Evolutionary conservation across 1,140 invertebrate species (phyloP).

Genomic region (Asbolus verrucosus): DNA sequence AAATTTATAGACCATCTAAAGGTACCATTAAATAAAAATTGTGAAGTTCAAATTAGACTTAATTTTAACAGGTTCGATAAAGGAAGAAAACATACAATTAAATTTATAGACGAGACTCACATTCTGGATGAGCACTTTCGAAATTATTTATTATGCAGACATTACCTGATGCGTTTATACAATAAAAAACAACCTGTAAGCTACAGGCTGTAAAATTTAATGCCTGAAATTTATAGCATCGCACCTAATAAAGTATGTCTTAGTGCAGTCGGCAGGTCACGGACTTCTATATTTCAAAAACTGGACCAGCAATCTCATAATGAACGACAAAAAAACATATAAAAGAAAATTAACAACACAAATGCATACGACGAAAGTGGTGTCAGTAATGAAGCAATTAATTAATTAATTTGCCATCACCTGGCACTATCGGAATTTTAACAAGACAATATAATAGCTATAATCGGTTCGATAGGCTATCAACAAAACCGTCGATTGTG

Average conservation of each 20-base stretch:
- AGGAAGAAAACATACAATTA: slow-evolving; percentile 47
- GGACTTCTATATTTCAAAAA: slow-evolving; percentile 46
- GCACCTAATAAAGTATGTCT: slow-evolving; percentile 49
- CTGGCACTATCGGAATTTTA: no score
- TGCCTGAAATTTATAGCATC: slow-evolving; percentile 50
- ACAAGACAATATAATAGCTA: no score
- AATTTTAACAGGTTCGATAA: slow-evolving; percentile 39
- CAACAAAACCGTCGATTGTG: no score
- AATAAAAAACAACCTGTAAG: slow-evolving; percentile 52
- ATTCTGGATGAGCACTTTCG: slow-evolving; percentile 50
- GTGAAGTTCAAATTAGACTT: slow-evolving; percentile 27
- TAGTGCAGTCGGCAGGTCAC: slow-evolving; percentile 48
- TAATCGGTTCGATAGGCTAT: no score
- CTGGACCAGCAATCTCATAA: slow-evolving; percentile 40
- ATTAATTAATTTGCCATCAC: no score
- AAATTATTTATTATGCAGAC: slow-evolving; percentile 48
- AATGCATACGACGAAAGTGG: no score
- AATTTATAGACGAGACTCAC: slow-evolving; percentile 49
- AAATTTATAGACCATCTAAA: slow-evolving; percentile 29
- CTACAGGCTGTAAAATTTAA: slow-evolving; percentile 52
- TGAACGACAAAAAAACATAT: slow-evolving; percentile 10
- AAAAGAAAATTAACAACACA: no score
- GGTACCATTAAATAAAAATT: slow-evolving; percentile 32
- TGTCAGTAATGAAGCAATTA: no score
- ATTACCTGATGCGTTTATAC: slow-evolving; percentile 50